A percentile compares a stretch with the other conserved stretches of the same genome.
These are phyloP conservation scores for Lepidurus packardi DNA, from an alignment of 1,140 invertebrate species.

Conservation along the genomic window DNA sequence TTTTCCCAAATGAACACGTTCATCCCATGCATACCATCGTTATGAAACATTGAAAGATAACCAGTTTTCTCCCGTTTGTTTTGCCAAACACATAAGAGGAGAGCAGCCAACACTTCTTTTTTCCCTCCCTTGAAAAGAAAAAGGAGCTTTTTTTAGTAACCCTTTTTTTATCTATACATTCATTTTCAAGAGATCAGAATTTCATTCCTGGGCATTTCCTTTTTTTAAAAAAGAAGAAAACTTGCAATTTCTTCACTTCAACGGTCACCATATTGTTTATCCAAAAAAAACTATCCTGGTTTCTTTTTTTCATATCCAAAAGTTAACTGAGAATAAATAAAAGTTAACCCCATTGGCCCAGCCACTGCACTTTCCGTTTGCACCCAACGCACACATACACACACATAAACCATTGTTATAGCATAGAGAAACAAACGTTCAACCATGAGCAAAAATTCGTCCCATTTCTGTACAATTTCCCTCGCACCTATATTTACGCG, in stretches of 20 bases:
- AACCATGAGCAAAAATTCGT: constrained; percentile 6
- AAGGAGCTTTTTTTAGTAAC: not conserved
- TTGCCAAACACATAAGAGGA: not conserved
- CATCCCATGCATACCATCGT: not conserved
- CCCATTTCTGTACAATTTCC: constrained; percentile 1
- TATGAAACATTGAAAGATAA: not conserved
- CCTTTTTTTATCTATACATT: not conserved
- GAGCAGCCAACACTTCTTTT: not conserved
- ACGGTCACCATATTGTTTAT: not conserved
- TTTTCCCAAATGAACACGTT: not conserved
- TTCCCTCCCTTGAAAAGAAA: not conserved
- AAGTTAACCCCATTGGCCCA: not conserved
- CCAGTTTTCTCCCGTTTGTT: not conserved
- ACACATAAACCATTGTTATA: not conserved
- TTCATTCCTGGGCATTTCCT: not conserved
- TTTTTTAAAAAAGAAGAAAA: not conserved
- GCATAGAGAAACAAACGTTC: not conserved
- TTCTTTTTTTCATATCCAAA: too few species aligned
- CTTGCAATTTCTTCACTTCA: not conserved
- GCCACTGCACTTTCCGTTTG: not conserved
- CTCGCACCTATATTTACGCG: not conserved
- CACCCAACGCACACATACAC: not conserved
- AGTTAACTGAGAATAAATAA: not conserved
- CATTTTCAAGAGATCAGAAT: constrained; percentile 4
- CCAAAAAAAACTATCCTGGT: not conserved